phyloP scores from a whole-genome alignment of 2,888 invertebrate species.

The Theretra japonica region DNA sequence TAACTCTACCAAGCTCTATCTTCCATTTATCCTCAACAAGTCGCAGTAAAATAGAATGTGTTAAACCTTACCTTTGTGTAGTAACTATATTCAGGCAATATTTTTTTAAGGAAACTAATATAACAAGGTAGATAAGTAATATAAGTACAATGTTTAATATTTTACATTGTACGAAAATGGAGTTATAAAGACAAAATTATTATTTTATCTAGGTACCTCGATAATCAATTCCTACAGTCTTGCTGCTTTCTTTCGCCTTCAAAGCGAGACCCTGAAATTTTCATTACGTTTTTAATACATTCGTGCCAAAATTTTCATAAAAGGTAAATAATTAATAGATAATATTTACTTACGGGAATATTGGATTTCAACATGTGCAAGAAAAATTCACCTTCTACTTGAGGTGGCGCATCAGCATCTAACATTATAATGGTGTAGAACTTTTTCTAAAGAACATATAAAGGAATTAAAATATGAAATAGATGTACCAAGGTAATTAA shows the following conservation, averaged over 20 bases:
- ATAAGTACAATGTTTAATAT: no score
- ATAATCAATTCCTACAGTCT: slow-evolving; percentile 75
- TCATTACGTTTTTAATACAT: slow-evolving; percentile 7
- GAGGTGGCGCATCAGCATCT: slow-evolving; percentile 79
- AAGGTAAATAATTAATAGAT: slow-evolving; percentile 1
- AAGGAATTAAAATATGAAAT: neutral
- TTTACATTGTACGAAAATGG: no score
- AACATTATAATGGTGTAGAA: slow-evolving; percentile 78
- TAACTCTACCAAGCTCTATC: no score
- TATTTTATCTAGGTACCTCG: slow-evolving; percentile 64
- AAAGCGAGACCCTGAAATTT: slow-evolving; percentile 70
- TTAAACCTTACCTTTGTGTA: no score
- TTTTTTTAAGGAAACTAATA: no score
- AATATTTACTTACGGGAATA: slow-evolving; percentile 70
- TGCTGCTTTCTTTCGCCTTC: slow-evolving; percentile 68
- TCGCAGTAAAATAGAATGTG: no score
- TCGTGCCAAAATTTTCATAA: neutral
- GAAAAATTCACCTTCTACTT: slow-evolving; percentile 75
- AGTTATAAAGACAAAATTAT: neutral
- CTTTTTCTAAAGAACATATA: slow-evolving; percentile 69
- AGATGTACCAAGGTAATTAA: slow-evolving; percentile 1
- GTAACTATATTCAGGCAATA: no score
- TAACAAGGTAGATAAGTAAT: no score
- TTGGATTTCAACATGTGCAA: slow-evolving; percentile 81
- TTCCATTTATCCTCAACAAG: no score